Evolutionary conservation across 2,888 invertebrate genomes (phyloP).

Genomic region (Drosophila silvestris): DNA sequence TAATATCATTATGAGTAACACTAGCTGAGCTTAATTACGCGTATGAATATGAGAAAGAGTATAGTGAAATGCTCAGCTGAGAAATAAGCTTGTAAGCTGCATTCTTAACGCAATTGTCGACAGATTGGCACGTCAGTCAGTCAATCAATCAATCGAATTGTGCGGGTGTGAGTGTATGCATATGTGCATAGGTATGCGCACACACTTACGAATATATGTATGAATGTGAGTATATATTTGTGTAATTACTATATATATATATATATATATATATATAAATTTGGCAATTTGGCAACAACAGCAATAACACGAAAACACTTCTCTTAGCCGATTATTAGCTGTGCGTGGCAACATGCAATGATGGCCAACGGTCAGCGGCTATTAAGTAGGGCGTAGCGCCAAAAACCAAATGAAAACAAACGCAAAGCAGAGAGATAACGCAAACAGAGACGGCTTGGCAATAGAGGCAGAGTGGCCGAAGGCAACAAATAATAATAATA

Average conservation of each 20-base stretch:
- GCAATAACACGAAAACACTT: constrained; percentile 32
- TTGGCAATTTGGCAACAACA: constrained; percentile 42
- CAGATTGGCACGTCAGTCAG: constrained; percentile 31
- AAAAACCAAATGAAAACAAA: constrained; percentile 45
- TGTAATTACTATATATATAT: neutral
- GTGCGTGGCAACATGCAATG: constrained; percentile 54
- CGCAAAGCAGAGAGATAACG: constrained; percentile 9
- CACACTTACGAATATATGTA: constrained; percentile 1
- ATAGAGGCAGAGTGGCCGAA: neutral
- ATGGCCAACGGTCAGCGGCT: constrained; percentile 46
- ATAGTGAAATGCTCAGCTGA: neutral
- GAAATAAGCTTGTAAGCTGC: constrained; percentile 28
- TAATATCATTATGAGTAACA: neutral
- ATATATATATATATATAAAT: neutral
- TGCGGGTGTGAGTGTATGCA: neutral
- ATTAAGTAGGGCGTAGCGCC: constrained; percentile 64
- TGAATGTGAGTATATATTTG: neutral
- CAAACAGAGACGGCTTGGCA: neutral
- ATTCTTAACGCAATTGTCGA: constrained; percentile 21
- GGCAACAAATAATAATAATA: constrained; percentile 15
- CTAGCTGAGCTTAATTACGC: neutral
- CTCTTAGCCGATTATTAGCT: constrained; percentile 33
- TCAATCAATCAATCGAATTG: constrained; percentile 29
- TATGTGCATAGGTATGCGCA: neutral
- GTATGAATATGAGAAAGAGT: neutral